Evolutionary conservation across 2,888 invertebrate species (phyloP).

Genomic region (Xylocampa areola): DNA sequence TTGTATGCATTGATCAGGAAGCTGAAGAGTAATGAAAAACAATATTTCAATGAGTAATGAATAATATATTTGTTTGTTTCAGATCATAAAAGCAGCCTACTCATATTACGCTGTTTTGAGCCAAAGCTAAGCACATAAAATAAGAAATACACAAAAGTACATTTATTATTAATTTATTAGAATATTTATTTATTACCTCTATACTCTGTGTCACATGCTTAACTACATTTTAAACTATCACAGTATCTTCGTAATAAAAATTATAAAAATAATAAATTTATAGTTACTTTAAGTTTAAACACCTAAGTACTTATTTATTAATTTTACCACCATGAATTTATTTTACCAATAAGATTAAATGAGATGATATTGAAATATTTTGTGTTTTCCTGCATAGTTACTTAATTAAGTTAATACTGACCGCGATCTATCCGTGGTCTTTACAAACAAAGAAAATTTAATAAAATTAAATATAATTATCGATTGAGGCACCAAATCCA

Average conservation of each 20-base stretch:
- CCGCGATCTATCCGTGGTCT: slow-evolving; percentile 75
- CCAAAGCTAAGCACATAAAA: slow-evolving; percentile 39
- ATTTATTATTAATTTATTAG: slow-evolving; percentile 58
- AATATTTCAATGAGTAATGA: slow-evolving; percentile 18
- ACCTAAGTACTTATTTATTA: slow-evolving; percentile 36
- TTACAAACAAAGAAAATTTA: slow-evolving; percentile 75
- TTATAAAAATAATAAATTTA: slow-evolving; percentile 74
- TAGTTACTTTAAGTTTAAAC: slow-evolving; percentile 53
- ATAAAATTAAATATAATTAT: too few relatives aligned
- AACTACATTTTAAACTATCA: slow-evolving; percentile 83
- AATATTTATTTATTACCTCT: slow-evolving; percentile 57
- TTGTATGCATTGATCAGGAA: slow-evolving; percentile 10
- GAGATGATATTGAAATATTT: not conserved
- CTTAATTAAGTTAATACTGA: slow-evolving; percentile 60
- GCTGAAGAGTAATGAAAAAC: slow-evolving; percentile 11
- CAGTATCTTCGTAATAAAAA: slow-evolving; percentile 78
- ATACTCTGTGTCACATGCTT: slow-evolving; percentile 64
- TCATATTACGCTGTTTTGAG: slow-evolving; percentile 59
- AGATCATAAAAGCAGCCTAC: slow-evolving; percentile 76
- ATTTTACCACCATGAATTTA: slow-evolving; percentile 27
- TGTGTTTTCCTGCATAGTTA: slow-evolving; percentile 1
- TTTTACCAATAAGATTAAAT: slow-evolving; percentile 3
- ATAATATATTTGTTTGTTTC: slow-evolving; percentile 63
- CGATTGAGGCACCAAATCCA: too few relatives aligned
- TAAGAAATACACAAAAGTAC: slow-evolving; percentile 5